Evolutionary conservation across 1,140 invertebrate genomes (phyloP).

Genomic region (Drosophila lowei): DNA sequence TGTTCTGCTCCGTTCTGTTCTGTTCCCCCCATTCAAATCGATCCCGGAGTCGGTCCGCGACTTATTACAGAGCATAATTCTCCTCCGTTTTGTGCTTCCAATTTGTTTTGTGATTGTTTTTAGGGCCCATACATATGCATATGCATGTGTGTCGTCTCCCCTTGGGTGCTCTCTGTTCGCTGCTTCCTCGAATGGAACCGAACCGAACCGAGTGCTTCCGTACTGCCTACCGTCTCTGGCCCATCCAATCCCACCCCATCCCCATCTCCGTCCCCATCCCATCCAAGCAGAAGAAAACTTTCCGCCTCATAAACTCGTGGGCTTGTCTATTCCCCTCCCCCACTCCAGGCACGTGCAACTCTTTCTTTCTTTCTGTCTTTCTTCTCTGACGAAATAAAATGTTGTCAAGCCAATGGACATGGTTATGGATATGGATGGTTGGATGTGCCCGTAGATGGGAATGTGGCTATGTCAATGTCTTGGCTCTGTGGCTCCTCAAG

Average conservation of each 20-base stretch:
- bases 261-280: constrained; percentile 10
- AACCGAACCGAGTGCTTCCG: constrained; percentile 16
- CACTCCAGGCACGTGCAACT: constrained; percentile 56
- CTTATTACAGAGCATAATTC: constrained; percentile 39
- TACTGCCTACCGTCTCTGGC: no score
- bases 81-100: constrained; percentile 40
- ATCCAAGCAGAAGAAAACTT: constrained; percentile 41
- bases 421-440: not conserved
- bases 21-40: not conserved
- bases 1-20: constrained; percentile 1
- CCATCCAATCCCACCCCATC: not conserved
- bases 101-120: constrained; percentile 55
- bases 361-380: constrained; percentile 60
- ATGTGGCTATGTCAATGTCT: constrained; percentile 50
- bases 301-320: constrained; percentile 69
- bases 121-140: constrained; percentile 13
- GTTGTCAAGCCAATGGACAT: constrained; percentile 40
- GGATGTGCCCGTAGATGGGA: constrained; percentile 15
- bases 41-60: constrained; percentile 16
- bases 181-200: constrained; percentile 53
- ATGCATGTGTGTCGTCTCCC: no score
- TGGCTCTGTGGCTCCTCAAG: constrained; percentile 14
- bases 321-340: constrained; percentile 10
- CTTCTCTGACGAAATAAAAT: constrained; percentile 52
- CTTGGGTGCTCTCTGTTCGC: constrained; percentile 16